phyloP scores from a whole-genome alignment of 2,113 vertebrate species.

The Leptodactylus fuscus region DNA sequence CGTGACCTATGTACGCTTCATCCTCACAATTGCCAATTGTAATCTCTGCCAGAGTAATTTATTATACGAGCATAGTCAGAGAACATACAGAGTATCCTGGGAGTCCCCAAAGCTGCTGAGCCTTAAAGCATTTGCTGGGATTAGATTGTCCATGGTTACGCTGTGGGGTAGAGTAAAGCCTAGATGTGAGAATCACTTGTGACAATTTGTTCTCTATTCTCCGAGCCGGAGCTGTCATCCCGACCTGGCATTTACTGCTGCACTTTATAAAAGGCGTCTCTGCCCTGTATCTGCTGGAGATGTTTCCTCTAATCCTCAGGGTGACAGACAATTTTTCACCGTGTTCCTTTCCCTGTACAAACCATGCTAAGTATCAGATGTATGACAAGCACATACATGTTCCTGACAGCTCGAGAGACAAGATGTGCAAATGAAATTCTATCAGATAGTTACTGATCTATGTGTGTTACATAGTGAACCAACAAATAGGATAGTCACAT shows the following conservation, averaged over 20 bases:
- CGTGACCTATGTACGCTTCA: no score
- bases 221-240: not conserved
- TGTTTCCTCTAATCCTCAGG: slow-evolving; percentile 13
- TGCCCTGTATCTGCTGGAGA: not conserved
- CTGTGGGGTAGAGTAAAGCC: not conserved
- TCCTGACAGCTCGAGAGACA: not conserved
- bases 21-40: no score
- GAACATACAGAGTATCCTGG: not conserved
- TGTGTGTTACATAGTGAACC: not conserved
- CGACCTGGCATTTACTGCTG: not conserved
- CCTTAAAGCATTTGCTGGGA: not conserved
- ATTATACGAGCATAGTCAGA: not conserved
- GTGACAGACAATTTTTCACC: slow-evolving; percentile 9
- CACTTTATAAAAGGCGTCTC: not conserved
- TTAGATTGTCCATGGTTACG: not conserved
- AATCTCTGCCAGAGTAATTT: not conserved
- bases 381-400: slow-evolving; percentile 12
- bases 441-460: not conserved
- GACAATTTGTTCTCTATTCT: not conserved
- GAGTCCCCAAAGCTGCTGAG: not conserved
- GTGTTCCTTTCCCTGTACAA: not conserved
- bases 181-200: slow-evolving; percentile 1
- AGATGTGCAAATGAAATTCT: not conserved
- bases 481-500: not conserved
- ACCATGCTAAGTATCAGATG: not conserved